Base-by-base conservation (phyloP, 2,888 invertebrate species). In the Thereva unica region DNA sequence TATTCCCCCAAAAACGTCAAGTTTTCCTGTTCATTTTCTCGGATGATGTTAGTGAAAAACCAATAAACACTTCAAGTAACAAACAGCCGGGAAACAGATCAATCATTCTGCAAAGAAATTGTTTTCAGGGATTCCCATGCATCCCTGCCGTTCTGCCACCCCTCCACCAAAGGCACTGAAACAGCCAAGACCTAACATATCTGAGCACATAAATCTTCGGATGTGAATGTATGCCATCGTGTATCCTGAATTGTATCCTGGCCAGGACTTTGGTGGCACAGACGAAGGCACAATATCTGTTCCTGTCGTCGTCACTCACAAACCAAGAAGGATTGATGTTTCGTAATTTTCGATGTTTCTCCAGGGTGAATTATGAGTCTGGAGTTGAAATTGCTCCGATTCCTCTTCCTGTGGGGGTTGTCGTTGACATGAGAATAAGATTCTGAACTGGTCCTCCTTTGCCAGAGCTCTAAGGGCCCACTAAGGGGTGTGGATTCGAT, bases 281-380 rank as follows among this genome's bases (percentile, higher is more conserved):
- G 61, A 50, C 23, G 61, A 50, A 61, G 50, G 61, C 61, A 50
- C 50, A 50, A 61, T 61, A 61, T 61, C 61, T 61, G 61, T 41
- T 61, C 41, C 61, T 61, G 61, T 61, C 61, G 61, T 61, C 61
- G 61, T 61, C 61, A 61, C 61, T 61, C 61, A 61, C 61, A 61
- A 61, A 61, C 61, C 61, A 41, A 61, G 61, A 61, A 61, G 61
- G 61, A 61, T 61, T 61, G 61, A 61, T 61, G 61, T 61, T 61
- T 61, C 61, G 61, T 61, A 61, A 61, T 61, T 61, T 61, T 61
- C 61, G 61, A 61, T 61, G 61, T 61, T 61, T 61, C 61, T 61
- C 61, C 49, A 50, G 50, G 37, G 61, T 61, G 61, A 61, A 61
- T 61, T 61, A 61, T 61, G 61, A 61, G 61, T 61, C 61, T 61